Conservation (phyloP, 2,888 invertebrate genomes). For the Phlogophora meticulosa region DNA sequence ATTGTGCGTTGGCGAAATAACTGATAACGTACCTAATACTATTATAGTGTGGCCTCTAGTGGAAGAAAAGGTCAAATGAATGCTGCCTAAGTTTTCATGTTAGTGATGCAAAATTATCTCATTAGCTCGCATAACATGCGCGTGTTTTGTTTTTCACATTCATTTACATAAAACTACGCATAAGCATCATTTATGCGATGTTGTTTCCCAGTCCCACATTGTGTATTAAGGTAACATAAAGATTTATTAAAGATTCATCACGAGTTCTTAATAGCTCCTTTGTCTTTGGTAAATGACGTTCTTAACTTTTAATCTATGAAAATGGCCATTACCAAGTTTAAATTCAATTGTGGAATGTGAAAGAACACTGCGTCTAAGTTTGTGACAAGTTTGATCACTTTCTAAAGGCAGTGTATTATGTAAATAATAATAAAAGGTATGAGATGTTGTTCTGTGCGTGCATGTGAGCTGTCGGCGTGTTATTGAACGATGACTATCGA, state of each 20-base stretch:
- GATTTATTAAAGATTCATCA: conserved; percentile 37
- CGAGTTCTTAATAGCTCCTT: conserved; percentile 23
- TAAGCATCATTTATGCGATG: conserved; percentile 2
- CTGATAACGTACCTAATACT: neutral
- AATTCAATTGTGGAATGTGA: conserved; percentile 34
- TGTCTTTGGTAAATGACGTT: conserved; percentile 42
- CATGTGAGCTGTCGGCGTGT: conserved; percentile 32
- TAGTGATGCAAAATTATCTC: conserved; percentile 26
- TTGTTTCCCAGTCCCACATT: conserved; percentile 25
- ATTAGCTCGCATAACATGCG: conserved; percentile 9
- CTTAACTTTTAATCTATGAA: conserved; percentile 23
- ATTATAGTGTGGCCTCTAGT: conserved; percentile 8
- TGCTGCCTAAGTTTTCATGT: conserved; percentile 14
- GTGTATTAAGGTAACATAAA: conserved; percentile 28
- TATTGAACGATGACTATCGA: conserved; percentile 47
- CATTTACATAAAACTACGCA: conserved; percentile 49
- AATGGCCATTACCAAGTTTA: conserved; percentile 8
- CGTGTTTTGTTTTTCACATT: conserved; percentile 49
- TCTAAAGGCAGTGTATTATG: conserved; percentile 37
- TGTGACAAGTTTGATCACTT: conserved; percentile 28
- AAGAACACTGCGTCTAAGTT: neutral
- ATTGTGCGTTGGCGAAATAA: conserved; percentile 2
- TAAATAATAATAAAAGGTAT: conserved; percentile 30
- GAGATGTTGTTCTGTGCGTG: conserved; percentile 24
- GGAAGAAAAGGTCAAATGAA: conserved; percentile 21